Evolutionary conservation across 1,140 invertebrate genomes (phyloP), one percentile per base, ranked within the genome.

Genomic region (Drosophila serrata): DNA sequence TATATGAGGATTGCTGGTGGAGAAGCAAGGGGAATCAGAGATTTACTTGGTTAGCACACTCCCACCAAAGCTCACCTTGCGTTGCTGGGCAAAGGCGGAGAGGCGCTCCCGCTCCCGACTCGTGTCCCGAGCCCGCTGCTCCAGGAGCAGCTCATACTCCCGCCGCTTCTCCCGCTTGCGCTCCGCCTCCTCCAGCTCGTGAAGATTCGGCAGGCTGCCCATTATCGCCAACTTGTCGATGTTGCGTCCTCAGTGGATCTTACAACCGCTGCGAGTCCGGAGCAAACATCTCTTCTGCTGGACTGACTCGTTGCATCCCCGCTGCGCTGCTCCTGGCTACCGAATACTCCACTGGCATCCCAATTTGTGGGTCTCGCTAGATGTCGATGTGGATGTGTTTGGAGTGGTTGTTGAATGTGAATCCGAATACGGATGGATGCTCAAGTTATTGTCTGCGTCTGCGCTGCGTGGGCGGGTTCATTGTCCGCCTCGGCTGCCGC

Each of bases 181-280:
- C 42, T 91, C 93, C 22, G 82, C 82, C 64, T 84, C 79, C 79
- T 92, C 82, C 58, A 95, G 91, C 76, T 95, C 94, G 74, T 95
- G 94, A 17, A 95, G 84, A 93, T 95, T 95, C 40, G 95, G 95
- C 67, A 95, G 69, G 67, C 95, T 95, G 27, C 95, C 95, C 95
- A 95, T 95, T 63, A 27, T 24, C 46, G 46, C 37, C 57, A n/a
- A 40, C 39, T 40, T 15, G 31, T 39, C 35, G 27, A 24, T 39
- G 35, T 19, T 40, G 39, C 27, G 27, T 40, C 27, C 48, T 13
- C 48, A 39, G 48, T 63, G 27, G 27, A 31, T 63, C 27, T 15
- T 63, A 22, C n/a, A 42, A 24, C n/a, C 31, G 40, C 31, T 31
- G 40, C 58, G 17, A 29, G 13, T 22, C 59, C 42, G 7, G 8